phyloP scores from a whole-genome alignment of 2,113 vertebrate species.

The Paramormyrops kingsleyae region DNA sequence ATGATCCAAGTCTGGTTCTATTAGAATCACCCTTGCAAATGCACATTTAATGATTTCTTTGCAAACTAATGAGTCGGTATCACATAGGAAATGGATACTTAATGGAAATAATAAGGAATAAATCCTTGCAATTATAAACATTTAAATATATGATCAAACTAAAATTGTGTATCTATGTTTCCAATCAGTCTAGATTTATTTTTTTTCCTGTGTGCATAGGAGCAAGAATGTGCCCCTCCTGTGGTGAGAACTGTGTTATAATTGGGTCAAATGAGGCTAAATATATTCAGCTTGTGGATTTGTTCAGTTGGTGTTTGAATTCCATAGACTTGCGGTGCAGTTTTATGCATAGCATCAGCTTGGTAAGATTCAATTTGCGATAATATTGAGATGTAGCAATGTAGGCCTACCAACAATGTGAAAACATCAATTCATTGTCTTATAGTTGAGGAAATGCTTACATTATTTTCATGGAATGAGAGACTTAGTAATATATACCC shows the following conservation, averaged over 20 bases:
- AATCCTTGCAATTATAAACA: slow-evolving; percentile 1
- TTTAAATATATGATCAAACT: slow-evolving; percentile 2
- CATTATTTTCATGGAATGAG: neutral
- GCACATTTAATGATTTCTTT: neutral
- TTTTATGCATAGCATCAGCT: neutral
- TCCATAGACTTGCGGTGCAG: neutral
- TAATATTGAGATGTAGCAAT: neutral
- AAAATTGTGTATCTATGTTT: slow-evolving; percentile 1
- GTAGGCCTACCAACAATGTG: neutral
- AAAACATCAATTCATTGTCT: neutral
- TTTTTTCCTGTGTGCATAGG: neutral
- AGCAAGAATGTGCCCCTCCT: neutral
- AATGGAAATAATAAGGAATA: slow-evolving; percentile 5
- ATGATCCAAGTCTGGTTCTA: neutral
- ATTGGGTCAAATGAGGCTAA: slow-evolving; percentile 15
- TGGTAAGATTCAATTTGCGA: neutral
- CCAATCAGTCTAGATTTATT: neutral
- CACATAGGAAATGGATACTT: neutral
- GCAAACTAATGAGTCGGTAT: neutral
- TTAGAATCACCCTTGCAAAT: neutral
- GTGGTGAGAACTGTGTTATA: slow-evolving; percentile 6
- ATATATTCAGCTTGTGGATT: slow-evolving; percentile 12
- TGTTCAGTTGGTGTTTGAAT: slow-evolving; percentile 3
- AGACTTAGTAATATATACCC: neutral
- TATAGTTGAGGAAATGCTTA: too few species aligned